Evolutionary conservation across 2,888 invertebrate species (phyloP).

Genomic region (Lasioglossum villosulum): DNA sequence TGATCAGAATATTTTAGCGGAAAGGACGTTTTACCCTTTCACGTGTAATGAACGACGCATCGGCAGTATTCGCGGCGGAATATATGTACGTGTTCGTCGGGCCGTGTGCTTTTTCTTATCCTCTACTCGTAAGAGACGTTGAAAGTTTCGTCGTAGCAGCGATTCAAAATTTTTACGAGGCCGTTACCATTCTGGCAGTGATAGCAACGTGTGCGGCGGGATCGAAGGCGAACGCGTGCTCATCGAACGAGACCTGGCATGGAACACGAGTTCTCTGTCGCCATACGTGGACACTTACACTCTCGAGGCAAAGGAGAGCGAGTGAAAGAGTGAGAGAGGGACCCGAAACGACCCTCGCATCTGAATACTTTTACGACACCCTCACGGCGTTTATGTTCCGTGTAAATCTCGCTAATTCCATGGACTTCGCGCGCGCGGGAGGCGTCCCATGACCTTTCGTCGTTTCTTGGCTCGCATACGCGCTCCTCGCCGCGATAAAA

Average conservation of each 20-base stretch:
- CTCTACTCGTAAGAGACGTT: conserved; percentile 66
- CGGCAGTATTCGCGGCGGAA: conserved; percentile 29
- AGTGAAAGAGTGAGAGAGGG: not conserved
- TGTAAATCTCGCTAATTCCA: conserved; percentile 82
- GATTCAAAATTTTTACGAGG: conserved; percentile 81
- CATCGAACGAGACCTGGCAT: conserved; percentile 70
- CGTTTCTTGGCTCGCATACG: conserved; percentile 58
- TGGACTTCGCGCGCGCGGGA: conserved; percentile 52
- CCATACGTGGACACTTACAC: conserved; percentile 59
- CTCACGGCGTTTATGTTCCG: conserved; percentile 79
- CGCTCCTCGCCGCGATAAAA: conserved; percentile 61
- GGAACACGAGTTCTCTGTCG: conserved; percentile 52
- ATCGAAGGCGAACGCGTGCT: conserved; percentile 48
- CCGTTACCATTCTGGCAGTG: conserved; percentile 80
- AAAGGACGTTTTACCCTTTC: not conserved
- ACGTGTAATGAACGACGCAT: conserved; percentile 36
- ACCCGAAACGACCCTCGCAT: conserved; percentile 61
- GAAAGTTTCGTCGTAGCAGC: conserved; percentile 78
- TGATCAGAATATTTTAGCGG: not conserved
- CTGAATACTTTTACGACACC: conserved; percentile 79
- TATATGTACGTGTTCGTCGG: conserved; percentile 24
- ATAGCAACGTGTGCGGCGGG: conserved; percentile 71
- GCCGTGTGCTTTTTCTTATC: conserved; percentile 41
- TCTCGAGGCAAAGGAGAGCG: conserved; percentile 16
- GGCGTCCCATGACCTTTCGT: conserved; percentile 63